These are phyloP conservation scores for Meiosimyza platycephala DNA, from an alignment of 2,888 invertebrate species.

Conservation along the genomic window DNA sequence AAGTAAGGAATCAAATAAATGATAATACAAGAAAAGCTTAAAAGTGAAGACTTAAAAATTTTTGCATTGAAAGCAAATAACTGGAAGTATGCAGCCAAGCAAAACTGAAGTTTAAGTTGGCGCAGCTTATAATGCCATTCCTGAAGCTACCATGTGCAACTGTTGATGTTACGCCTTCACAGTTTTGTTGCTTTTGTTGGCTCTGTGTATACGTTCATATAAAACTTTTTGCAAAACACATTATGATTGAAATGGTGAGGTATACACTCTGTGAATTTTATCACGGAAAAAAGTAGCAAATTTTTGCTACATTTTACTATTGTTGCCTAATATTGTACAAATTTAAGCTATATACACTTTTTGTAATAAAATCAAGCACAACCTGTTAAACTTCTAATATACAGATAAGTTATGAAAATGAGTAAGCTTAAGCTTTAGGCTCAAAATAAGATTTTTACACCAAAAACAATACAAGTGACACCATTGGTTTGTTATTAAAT, in stretches of 20 bases:
- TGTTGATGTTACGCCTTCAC: neutral
- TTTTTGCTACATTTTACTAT: too few relatives aligned
- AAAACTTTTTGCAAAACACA: neutral
- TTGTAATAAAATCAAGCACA: too few relatives aligned
- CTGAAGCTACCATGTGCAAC: neutral
- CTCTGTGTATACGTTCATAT: neutral
- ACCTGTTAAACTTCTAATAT: too few relatives aligned
- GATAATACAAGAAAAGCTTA: conserved; percentile 13
- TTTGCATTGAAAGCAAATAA: neutral
- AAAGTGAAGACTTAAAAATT: conserved; percentile 20
- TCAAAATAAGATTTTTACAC: too few relatives aligned
- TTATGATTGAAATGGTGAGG: neutral
- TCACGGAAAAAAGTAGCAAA: too few relatives aligned
- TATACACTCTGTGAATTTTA: neutral
- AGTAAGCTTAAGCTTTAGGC: too few relatives aligned
- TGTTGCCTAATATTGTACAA: too few relatives aligned
- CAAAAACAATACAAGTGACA: too few relatives aligned
- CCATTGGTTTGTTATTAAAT: too few relatives aligned
- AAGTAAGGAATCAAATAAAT: neutral
- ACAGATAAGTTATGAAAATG: too few relatives aligned
- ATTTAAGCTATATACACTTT: too few relatives aligned
- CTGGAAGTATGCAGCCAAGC: neutral
- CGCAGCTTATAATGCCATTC: neutral
- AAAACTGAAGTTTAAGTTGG: neutral
- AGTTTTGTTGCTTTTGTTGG: neutral